phyloP scores from a whole-genome alignment of 2,888 invertebrate species.

The Yponomeuta sedellus region DNA sequence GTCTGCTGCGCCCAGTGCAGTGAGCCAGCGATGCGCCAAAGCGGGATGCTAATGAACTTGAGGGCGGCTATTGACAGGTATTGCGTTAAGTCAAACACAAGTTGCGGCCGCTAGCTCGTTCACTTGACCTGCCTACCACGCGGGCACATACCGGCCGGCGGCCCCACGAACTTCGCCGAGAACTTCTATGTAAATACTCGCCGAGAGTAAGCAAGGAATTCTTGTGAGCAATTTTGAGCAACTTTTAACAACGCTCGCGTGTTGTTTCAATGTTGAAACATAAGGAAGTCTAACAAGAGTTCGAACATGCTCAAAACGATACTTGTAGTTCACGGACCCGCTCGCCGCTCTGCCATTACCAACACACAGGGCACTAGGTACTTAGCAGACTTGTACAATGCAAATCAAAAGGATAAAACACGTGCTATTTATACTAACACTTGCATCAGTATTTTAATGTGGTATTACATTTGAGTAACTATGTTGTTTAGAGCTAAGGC shows the following conservation, averaged over 20 bases:
- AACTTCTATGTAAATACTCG: slow-evolving; percentile 68
- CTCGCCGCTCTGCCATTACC: background rate
- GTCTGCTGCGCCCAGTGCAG: slow-evolving; percentile 53
- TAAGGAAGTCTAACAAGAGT: slow-evolving; percentile 23
- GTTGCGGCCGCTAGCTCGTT: slow-evolving; percentile 68
- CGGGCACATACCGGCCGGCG: slow-evolving; percentile 39
- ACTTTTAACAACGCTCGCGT: slow-evolving; percentile 28
- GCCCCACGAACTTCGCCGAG: slow-evolving; percentile 57
- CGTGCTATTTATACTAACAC: background rate
- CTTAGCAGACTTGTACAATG: background rate
- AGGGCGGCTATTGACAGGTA: slow-evolving; percentile 72
- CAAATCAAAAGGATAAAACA: background rate
- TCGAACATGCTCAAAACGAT: slow-evolving; percentile 7
- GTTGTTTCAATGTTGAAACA: slow-evolving; percentile 28
- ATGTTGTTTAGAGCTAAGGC: background rate
- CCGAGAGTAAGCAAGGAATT: slow-evolving; percentile 63
- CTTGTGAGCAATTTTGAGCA: slow-evolving; percentile 48
- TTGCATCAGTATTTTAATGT: background rate
- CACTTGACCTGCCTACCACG: slow-evolving; percentile 57
- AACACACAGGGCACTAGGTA: background rate
- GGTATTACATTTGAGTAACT: background rate
- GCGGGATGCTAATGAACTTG: slow-evolving; percentile 72
- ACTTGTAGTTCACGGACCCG: slow-evolving; percentile 8
- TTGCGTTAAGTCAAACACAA: slow-evolving; percentile 74
- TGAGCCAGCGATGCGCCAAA: slow-evolving; percentile 71